These are phyloP conservation scores for Artibeus lituratus DNA, from an alignment of 2,797 vertebrate species.

Conservation along the genomic window DNA sequence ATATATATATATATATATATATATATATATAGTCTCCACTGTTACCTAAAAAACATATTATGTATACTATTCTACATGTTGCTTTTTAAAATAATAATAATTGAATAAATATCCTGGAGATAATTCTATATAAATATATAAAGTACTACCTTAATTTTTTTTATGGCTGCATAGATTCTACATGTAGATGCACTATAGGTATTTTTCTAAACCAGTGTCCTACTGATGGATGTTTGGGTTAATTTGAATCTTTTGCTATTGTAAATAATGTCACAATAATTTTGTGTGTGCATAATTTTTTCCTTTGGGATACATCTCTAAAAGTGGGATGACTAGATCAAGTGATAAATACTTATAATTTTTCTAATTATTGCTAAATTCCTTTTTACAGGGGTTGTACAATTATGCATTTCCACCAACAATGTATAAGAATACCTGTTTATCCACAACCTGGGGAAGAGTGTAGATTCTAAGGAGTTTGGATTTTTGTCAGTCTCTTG, in stretches of 20 bases:
- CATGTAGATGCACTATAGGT: neutral
- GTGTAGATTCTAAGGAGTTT: neutral
- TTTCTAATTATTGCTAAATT: neutral
- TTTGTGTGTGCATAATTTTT: neutral
- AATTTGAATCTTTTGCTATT: neutral
- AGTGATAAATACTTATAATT: neutral
- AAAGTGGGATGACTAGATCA: neutral
- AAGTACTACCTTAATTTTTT: neutral
- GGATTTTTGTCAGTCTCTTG: neutral
- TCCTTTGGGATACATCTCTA: constrained; percentile 24
- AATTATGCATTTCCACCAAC: neutral
- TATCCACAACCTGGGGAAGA: neutral
- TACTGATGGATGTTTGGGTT: neutral
- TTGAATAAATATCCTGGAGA: neutral
- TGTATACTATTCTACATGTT: neutral
- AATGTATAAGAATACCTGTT: neutral
- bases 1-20: neutral
- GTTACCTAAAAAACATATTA: neutral
- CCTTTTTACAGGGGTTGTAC: neutral
- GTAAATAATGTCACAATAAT: neutral
- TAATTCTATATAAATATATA: neutral
- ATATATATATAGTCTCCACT: neutral
- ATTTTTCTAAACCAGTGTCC: neutral
- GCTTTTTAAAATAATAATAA: neutral
- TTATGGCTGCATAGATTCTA: neutral